These are phyloP conservation scores for Actinemys pallida DNA, from an alignment of 2,113 vertebrate species.

Conservation along the genomic window DNA sequence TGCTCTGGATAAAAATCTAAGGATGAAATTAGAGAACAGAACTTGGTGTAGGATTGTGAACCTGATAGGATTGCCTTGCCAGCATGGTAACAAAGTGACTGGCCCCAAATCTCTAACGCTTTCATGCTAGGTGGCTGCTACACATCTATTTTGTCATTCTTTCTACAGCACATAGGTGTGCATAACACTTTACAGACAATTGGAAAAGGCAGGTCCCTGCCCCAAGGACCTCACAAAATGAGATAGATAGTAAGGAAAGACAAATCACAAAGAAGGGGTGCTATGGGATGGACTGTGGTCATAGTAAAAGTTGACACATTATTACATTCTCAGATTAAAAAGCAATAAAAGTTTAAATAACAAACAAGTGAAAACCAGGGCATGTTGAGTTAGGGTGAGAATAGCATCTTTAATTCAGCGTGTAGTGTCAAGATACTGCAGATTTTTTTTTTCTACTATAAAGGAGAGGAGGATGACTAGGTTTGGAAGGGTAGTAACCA, in stretches of 20 bases:
- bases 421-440: too few species aligned
- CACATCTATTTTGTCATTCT: background rate
- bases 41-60: background rate
- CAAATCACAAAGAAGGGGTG: background rate
- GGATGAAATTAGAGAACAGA: background rate
- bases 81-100: too few species aligned
- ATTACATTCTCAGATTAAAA: background rate
- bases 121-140: background rate
- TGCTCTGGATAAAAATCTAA: slow-evolving; percentile 30
- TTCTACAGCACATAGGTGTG: background rate
- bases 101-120: too few species aligned
- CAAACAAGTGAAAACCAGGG: background rate
- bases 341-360: background rate
- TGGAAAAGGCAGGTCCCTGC: background rate
- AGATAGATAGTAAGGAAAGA: background rate
- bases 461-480: too few species aligned
- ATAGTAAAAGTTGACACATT: background rate
- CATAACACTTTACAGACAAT: background rate
- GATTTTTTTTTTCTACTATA: too few species aligned
- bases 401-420: background rate
- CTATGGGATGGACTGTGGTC: background rate
- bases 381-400: background rate
- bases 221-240: background rate
- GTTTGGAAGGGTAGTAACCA: too few species aligned
- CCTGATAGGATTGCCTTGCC: background rate